Conservation (phyloP, 2,797 vertebrate genomes). For the Tarsius wallacei region DNA sequence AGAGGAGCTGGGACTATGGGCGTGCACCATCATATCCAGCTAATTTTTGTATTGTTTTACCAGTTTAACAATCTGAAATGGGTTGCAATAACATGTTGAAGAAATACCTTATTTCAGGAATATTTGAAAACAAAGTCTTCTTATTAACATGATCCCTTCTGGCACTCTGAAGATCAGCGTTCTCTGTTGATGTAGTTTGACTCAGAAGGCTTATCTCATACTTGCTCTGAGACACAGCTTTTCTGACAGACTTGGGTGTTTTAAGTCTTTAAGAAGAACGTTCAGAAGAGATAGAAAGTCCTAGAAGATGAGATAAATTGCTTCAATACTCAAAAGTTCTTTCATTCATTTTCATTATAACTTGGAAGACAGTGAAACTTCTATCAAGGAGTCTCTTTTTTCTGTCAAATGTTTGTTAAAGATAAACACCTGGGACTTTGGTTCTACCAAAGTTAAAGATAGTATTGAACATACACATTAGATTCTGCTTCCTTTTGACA, state of each 20-base stretch:
- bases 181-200: background rate
- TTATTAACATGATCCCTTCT: background rate
- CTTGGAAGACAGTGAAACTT: background rate
- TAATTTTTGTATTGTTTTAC: background rate
- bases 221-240: background rate
- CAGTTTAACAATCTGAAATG: slow-evolving; percentile 12
- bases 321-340: background rate
- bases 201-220: background rate
- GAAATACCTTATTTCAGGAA: slow-evolving; percentile 76
- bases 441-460: background rate
- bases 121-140: slow-evolving; percentile 18
- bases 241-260: slow-evolving; percentile 59
- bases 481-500: background rate
- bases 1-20: too few species aligned
- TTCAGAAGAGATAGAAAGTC: slow-evolving; percentile 70
- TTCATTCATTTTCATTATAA: slow-evolving; percentile 25
- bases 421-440: background rate
- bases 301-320: slow-evolving; percentile 74
- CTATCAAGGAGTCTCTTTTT: background rate
- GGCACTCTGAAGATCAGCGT: background rate
- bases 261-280: slow-evolving; percentile 63
- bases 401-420: slow-evolving; percentile 18
- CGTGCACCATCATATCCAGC: too few species aligned
- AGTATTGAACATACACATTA: background rate
- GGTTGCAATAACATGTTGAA: background rate